phyloP scores from a whole-genome alignment of 30 jellyfish, hydroid and myxozoan species.

The Turritopsis rubra region DNA sequence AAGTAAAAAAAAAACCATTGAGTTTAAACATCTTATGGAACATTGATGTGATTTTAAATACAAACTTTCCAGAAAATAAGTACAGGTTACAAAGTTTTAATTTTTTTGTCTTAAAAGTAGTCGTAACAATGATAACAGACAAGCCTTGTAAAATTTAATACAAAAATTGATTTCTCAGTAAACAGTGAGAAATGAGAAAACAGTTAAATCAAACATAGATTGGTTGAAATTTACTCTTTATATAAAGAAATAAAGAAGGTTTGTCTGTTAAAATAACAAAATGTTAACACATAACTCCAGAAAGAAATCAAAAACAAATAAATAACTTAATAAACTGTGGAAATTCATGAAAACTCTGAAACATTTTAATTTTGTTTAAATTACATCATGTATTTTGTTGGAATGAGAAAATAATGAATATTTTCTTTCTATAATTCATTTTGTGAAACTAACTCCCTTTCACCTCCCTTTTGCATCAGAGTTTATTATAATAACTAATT shows the following conservation, averaged over 20 bases:
- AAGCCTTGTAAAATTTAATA: neutral
- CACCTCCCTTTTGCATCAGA: too few relatives aligned
- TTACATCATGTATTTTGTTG: neutral
- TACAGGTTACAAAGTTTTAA: too few relatives aligned
- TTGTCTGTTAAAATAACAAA: neutral
- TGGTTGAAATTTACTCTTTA: neutral
- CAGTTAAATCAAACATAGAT: neutral
- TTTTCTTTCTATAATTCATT: too few relatives aligned
- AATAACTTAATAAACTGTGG: too few relatives aligned
- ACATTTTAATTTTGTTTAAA: neutral
- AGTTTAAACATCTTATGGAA: too few relatives aligned
- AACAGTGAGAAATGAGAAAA: neutral
- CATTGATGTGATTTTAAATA: too few relatives aligned
- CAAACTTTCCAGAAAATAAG: too few relatives aligned
- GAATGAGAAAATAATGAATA: too few relatives aligned
- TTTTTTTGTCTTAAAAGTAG: too few relatives aligned
- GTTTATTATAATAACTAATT: too few relatives aligned
- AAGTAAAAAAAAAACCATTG: too few relatives aligned
- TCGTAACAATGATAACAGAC: neutral
- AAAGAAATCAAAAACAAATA: neutral
- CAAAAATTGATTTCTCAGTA: neutral
- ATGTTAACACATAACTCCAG: neutral
- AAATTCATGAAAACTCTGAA: neutral
- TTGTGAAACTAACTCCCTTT: too few relatives aligned
- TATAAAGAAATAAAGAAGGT: neutral